Percentiles rank a stretch among this genome's conserved stretches.
These are phyloP conservation scores for Crossocerus cetratus DNA, from an alignment of 2,888 invertebrate species.

Conservation along the genomic window DNA sequence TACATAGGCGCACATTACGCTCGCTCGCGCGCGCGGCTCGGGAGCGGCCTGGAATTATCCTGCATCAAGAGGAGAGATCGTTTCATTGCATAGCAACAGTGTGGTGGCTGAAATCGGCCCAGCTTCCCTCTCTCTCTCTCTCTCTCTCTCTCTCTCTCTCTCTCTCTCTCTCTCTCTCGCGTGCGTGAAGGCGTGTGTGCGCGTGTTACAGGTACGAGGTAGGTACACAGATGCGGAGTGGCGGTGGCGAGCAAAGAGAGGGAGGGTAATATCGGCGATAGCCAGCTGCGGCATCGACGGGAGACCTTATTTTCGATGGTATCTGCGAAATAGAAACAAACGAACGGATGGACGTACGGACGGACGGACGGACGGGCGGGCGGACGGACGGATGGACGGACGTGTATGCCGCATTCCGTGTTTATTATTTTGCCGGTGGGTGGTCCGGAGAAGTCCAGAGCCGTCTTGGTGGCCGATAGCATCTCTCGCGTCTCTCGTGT, in stretches of 20 bases:
- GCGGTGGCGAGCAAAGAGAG: constrained; percentile 10
- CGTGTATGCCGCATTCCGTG: constrained; percentile 65
- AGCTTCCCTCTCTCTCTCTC: no score
- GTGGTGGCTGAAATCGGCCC: no score
- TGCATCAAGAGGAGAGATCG: no score
- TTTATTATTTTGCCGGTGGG: constrained; percentile 74
- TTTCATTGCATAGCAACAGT: no score
- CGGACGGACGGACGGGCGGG: constrained; percentile 53
- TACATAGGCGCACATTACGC: no score
- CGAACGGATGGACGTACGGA: constrained; percentile 44
- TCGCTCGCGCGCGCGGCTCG: no score
- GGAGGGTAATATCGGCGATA: constrained; percentile 38
- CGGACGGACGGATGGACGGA: constrained; percentile 45
- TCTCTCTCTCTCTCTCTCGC: no score
- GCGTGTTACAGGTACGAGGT: no score
- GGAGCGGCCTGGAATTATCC: no score
- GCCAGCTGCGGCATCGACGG: constrained; percentile 50
- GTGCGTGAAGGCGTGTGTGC: no score
- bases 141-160: no score
- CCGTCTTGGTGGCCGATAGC: constrained; percentile 69
- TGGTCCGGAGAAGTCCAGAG: constrained; percentile 70
- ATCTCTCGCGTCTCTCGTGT: constrained; percentile 65
- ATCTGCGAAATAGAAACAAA: constrained; percentile 64
- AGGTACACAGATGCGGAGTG: constrained; percentile 10
- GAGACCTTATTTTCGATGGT: constrained; percentile 56